These are phyloP conservation scores for Mobula birostris DNA, from an alignment of 2,113 vertebrate genomes.

Conservation along the genomic window DNA sequence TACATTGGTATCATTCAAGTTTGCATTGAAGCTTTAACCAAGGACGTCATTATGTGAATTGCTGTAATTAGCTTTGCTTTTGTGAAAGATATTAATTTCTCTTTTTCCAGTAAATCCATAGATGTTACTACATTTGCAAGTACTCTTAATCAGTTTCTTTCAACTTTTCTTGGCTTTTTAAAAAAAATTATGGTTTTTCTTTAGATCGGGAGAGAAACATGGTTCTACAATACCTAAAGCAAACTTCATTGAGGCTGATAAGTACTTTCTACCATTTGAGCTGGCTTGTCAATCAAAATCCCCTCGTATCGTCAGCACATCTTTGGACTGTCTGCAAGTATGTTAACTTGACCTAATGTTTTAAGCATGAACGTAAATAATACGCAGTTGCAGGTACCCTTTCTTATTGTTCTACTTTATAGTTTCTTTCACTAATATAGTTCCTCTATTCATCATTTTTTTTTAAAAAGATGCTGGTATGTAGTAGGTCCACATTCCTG, in stretches of 20 bases:
- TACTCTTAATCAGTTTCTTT: background rate
- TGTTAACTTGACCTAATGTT: background rate
- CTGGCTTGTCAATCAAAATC: conserved; percentile 94
- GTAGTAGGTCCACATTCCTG: background rate
- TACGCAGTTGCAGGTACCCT: background rate
- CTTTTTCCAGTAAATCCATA: background rate
- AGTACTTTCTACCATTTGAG: conserved; percentile 93
- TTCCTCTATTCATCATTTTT: background rate
- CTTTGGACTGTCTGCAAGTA: conserved; percentile 92
- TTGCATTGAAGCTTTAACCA: background rate
- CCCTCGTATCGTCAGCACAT: conserved; percentile 88
- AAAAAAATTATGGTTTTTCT: background rate
- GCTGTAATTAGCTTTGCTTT: background rate
- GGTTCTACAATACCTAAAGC: conserved; percentile 69
- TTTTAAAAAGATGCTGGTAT: background rate
- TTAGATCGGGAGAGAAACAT: conserved; percentile 28
- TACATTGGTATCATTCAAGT: background rate
- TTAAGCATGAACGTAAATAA: no score
- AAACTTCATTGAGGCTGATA: conserved; percentile 95
- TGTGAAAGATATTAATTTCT: background rate
- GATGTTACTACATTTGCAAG: background rate
- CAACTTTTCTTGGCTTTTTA: background rate
- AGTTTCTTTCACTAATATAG: background rate
- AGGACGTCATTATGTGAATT: background rate
- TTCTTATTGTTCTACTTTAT: background rate